A percentile compares a stretch with the other conserved stretches of the same genome.
These are phyloP conservation scores for Calycopis cecrops DNA, from an alignment of 1,140 invertebrate species.

Conservation along the genomic window DNA sequence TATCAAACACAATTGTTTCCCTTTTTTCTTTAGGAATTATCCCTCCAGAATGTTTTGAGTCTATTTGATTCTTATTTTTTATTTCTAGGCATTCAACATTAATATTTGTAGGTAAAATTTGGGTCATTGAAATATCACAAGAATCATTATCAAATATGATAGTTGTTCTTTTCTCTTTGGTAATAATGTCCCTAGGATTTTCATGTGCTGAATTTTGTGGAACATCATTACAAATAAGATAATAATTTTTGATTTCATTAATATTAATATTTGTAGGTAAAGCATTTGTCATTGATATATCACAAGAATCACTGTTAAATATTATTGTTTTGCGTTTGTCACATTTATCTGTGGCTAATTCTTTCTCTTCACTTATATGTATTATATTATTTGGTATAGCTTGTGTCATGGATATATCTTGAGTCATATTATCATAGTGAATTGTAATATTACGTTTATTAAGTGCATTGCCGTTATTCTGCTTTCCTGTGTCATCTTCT, in stretches of 20 bases:
- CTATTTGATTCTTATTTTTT: background rate
- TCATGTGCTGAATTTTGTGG: constrained; percentile 3
- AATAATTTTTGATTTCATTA: background rate
- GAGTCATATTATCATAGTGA: constrained; percentile 24
- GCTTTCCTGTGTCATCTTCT: background rate
- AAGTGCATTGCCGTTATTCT: too few species aligned
- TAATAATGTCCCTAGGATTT: background rate
- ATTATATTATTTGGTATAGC: constrained; percentile 21
- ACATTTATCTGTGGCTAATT: background rate
- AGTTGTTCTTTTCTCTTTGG: constrained; percentile 22
- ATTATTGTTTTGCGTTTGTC: constrained; percentile 31
- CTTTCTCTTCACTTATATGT: background rate
- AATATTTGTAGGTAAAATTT: constrained; percentile 26
- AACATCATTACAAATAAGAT: background rate
- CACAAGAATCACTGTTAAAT: constrained; percentile 28
- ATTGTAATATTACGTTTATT: constrained; percentile 25
- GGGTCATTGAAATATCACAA: constrained; percentile 33
- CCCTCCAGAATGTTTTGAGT: too few species aligned
- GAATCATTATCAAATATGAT: constrained; percentile 26
- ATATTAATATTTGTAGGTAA: constrained; percentile 26
- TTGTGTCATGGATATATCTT: constrained; percentile 35
- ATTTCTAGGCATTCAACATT: background rate
- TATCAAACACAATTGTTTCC: constrained; percentile 33
- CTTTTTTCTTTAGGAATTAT: constrained; percentile 20
- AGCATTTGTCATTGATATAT: constrained; percentile 44